Percentiles rank a stretch among this genome's conserved stretches.
Evolutionary conservation across 2,113 vertebrate species (phyloP).

Genomic region (Melanocharis versteri): DNA sequence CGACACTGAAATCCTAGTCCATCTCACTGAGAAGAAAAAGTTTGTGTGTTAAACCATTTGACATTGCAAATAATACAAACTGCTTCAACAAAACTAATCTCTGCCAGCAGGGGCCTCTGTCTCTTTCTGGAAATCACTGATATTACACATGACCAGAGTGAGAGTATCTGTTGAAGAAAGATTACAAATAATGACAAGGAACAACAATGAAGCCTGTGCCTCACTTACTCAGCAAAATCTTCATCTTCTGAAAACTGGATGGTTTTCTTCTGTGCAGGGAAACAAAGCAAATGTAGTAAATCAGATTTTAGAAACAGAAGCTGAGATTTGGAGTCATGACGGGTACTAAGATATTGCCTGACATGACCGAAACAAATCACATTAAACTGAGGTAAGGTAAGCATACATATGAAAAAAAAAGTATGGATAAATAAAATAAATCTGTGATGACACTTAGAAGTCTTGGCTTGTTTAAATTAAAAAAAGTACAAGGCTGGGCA

Average conservation of each 20-base stretch:
- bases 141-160: neutral
- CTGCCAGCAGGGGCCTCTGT: neutral
- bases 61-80: neutral
- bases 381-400: neutral
- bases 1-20: slow-evolving; percentile 1
- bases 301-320: neutral
- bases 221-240: neutral
- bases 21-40: neutral
- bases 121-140: neutral
- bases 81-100: neutral
- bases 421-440: neutral
- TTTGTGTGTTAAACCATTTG: neutral
- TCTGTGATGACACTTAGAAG: neutral
- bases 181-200: neutral
- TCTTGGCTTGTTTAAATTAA: neutral
- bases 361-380: neutral
- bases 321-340: neutral
- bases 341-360: neutral
- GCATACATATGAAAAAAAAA: neutral
- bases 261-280: neutral
- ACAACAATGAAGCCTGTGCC: neutral
- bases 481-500: neutral
- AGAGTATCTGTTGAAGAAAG: neutral
- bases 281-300: neutral
- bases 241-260: neutral